Conservation (phyloP, 2,888 invertebrate species). For the Nowickia ferox region DNA sequence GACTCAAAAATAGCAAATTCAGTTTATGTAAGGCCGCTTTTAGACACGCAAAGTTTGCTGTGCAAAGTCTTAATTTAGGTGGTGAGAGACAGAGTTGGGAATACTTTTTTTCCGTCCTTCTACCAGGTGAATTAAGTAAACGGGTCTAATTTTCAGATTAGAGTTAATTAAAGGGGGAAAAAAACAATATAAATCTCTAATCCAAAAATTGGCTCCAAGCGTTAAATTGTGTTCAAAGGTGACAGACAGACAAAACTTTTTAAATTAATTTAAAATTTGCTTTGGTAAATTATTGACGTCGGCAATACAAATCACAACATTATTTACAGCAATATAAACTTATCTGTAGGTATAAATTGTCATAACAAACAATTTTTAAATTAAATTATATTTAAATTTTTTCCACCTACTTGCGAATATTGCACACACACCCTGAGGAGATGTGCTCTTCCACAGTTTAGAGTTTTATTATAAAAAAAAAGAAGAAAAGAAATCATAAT, state of each 20-base stretch:
- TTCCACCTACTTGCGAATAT: background rate
- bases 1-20: too few relatives aligned
- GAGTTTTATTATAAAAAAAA: background rate
- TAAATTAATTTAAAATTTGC: slow-evolving; percentile 21
- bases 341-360: slow-evolving; percentile 40
- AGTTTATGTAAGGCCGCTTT: too few relatives aligned
- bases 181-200: background rate
- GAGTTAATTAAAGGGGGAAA: too few relatives aligned
- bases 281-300: slow-evolving; percentile 12
- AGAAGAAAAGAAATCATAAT: slow-evolving; percentile 5
- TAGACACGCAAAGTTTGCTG: too few relatives aligned
- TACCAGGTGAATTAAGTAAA: too few relatives aligned
- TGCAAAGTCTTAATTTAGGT: too few relatives aligned
- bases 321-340: background rate
- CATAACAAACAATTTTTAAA: slow-evolving; percentile 49
- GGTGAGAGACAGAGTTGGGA: too few relatives aligned
- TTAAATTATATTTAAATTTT: slow-evolving; percentile 19
- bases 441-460: slow-evolving; percentile 23
- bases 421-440: slow-evolving; percentile 35
- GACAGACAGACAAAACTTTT: slow-evolving; percentile 3
- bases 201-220: background rate
- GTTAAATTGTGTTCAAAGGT: too few relatives aligned
- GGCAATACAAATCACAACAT: slow-evolving; percentile 5
- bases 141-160: too few relatives aligned
- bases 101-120: too few relatives aligned